Percentiles rank a stretch among this genome's conserved stretches.
Evolutionary conservation across 2,113 vertebrate genomes (phyloP).

Genomic region (Lycaon pictus): DNA sequence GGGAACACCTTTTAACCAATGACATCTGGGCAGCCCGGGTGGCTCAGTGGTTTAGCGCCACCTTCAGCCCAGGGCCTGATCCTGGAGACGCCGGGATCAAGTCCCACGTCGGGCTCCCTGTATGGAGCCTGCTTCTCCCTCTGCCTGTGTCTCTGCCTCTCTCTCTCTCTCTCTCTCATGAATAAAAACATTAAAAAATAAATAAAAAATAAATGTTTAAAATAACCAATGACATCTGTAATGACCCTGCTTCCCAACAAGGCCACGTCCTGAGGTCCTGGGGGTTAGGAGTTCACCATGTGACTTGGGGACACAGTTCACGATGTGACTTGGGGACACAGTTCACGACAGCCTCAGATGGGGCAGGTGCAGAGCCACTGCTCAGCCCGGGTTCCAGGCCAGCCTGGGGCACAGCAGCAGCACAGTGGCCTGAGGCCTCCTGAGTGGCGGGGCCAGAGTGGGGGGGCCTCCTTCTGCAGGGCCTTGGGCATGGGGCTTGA

Average conservation of each 20-base stretch:
- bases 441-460: rapidly evolving
- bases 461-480: neutral
- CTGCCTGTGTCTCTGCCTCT: too few relatives aligned
- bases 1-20: neutral
- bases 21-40: neutral
- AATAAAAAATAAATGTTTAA: too few relatives aligned
- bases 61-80: too few relatives aligned
- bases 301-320: neutral
- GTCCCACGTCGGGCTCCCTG: too few relatives aligned
- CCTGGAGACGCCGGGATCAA: too few relatives aligned
- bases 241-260: neutral
- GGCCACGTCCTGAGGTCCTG: neutral
- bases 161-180: too few relatives aligned
- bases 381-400: too few relatives aligned
- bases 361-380: neutral
- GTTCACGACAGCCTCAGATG: rapidly evolving
- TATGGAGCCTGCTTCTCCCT: too few relatives aligned
- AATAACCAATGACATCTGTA: neutral
- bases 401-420: neutral
- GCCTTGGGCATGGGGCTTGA: neutral
- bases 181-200: too few relatives aligned
- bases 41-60: too few relatives aligned
- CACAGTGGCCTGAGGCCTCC: rapidly evolving
- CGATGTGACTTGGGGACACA: too few relatives aligned
- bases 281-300: neutral